These are phyloP conservation scores for Smutsia gigantea DNA, from an alignment of 2,797 vertebrate species.

Conservation along the genomic window DNA sequence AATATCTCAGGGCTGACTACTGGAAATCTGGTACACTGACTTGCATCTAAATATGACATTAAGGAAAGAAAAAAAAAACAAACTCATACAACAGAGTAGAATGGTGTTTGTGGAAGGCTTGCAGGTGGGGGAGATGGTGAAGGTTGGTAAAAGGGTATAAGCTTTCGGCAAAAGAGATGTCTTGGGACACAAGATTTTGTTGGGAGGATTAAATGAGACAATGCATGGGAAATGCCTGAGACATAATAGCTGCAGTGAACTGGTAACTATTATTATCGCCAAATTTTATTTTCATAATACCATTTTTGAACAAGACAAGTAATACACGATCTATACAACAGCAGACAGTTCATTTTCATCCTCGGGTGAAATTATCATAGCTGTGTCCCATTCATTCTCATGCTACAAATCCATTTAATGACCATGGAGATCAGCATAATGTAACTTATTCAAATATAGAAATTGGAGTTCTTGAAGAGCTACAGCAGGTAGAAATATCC, in stretches of 20 bases:
- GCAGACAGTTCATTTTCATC: background rate
- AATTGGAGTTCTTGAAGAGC: background rate
- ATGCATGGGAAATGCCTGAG: background rate
- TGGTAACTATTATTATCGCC: background rate
- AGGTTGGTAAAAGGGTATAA: background rate
- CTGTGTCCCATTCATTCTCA: background rate
- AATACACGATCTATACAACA: background rate
- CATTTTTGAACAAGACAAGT: background rate
- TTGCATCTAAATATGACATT: background rate
- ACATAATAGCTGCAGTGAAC: background rate
- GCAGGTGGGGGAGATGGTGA: background rate
- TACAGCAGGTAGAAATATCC: background rate
- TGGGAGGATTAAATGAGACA: background rate
- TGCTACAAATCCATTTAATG: background rate
- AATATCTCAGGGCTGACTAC: background rate
- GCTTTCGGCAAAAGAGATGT: background rate
- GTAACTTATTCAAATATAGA: background rate
- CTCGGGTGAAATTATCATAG: background rate
- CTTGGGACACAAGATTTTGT: background rate
- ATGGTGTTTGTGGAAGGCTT: background rate
- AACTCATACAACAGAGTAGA: background rate
- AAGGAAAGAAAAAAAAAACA: background rate
- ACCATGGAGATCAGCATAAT: background rate
- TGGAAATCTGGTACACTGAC: too few species aligned
- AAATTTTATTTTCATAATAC: slow-evolving; percentile 2